Evolutionary conservation across 2,888 invertebrate species (phyloP).

Genomic region (Cheilosia variabilis): DNA sequence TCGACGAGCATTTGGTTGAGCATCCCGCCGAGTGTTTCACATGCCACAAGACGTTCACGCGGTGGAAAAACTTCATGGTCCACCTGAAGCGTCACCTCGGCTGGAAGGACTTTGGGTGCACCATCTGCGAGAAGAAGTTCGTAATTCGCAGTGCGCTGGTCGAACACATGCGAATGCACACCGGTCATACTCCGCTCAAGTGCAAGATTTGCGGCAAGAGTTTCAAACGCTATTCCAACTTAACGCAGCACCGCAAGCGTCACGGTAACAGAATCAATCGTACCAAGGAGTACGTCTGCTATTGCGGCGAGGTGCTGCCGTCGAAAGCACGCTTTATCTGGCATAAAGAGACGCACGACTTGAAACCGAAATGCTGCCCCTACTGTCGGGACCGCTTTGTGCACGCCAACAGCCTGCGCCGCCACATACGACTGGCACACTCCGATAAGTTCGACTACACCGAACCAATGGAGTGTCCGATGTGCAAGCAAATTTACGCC

Average conservation of each 20-base stretch:
- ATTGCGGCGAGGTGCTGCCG: conserved; percentile 92
- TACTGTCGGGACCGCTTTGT: conserved; percentile 95
- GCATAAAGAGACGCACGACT: conserved; percentile 94
- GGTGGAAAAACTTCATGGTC: conserved; percentile 89
- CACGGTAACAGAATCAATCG: conserved; percentile 90
- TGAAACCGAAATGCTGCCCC: conserved; percentile 92
- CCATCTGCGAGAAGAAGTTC: conserved; percentile 92
- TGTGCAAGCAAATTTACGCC: conserved; percentile 87
- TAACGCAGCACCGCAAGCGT: conserved; percentile 93
- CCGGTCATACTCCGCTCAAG: conserved; percentile 91
- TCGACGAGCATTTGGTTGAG: conserved; percentile 89
- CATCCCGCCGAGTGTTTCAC: conserved; percentile 93
- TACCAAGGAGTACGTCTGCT: conserved; percentile 89
- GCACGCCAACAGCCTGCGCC: conserved; percentile 91
- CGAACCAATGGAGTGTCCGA: conserved; percentile 88
- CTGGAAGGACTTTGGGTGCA: conserved; percentile 89
- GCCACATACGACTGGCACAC: conserved; percentile 92
- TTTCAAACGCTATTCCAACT: conserved; percentile 92
- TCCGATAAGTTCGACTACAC: conserved; percentile 90
- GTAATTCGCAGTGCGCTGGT: conserved; percentile 91
- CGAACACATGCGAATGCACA: conserved; percentile 93
- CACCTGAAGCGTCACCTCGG: conserved; percentile 92
- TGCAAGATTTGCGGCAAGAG: conserved; percentile 92
- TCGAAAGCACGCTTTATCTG: conserved; percentile 92
- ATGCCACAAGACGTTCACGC: conserved; percentile 91